Percentiles rank a stretch among this genome's conserved stretches.
Evolutionary conservation across 2,113 vertebrate genomes (phyloP).

Genomic region (Pseudorhombus dupliciocellatus): DNA sequence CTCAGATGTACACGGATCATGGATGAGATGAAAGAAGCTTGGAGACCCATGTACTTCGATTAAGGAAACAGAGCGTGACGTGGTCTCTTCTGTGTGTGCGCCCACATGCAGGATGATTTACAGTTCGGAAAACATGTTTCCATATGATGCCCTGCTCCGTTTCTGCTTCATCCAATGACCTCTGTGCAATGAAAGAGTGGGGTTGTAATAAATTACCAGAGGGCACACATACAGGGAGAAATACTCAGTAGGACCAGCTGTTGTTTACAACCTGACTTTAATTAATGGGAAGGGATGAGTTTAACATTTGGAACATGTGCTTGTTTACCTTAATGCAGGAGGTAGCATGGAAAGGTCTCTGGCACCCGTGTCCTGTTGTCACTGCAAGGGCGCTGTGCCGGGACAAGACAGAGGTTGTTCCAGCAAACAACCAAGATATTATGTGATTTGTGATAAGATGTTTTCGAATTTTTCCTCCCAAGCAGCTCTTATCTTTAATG

Average conservation of each 20-base stretch:
- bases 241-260: background rate
- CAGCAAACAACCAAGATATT: no score
- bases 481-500: no score
- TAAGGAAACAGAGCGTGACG: constrained; percentile 60
- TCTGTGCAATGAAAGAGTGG: background rate
- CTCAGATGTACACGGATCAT: constrained; percentile 1
- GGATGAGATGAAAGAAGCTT: constrained; percentile 36
- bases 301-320: background rate
- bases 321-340: background rate
- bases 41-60: constrained; percentile 2
- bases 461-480: no score
- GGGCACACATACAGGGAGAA: background rate
- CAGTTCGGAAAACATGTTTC: constrained; percentile 12
- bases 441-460: no score
- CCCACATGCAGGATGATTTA: constrained; percentile 3
- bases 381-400: background rate
- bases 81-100: constrained; percentile 31
- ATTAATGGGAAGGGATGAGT: background rate
- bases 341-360: no score
- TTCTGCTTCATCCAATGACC: background rate
- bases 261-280: background rate
- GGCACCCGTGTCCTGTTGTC: background rate
- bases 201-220: background rate
- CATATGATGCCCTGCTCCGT: constrained; percentile 3
- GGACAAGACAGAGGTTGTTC: no score